Conservation (phyloP, 2,113 vertebrate species). For the Erythrolamprus reginae region DNA sequence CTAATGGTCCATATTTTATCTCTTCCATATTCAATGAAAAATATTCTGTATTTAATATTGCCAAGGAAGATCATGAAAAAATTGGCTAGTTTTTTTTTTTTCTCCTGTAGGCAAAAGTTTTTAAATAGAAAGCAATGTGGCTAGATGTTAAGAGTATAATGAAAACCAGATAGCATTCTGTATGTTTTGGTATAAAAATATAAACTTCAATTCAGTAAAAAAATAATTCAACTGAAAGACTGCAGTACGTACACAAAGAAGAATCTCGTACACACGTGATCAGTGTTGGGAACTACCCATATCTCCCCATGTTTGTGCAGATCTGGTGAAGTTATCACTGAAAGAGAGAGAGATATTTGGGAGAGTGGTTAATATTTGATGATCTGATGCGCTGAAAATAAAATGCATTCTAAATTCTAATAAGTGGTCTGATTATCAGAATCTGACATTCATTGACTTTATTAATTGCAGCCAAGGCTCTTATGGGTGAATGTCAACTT, state of each 20-base stretch:
- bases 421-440: neutral
- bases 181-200: neutral
- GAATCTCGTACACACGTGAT: conserved; percentile 89
- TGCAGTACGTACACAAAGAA: conserved; percentile 87
- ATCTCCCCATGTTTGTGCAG: conserved; percentile 91
- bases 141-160: too few relatives aligned
- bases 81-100: too few relatives aligned
- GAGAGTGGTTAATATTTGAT: neutral
- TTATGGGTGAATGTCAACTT: neutral
- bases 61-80: neutral
- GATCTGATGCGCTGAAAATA: neutral
- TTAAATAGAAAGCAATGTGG: too few relatives aligned
- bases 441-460: neutral
- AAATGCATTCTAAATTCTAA: neutral
- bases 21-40: neutral
- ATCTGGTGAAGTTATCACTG: conserved; percentile 87
- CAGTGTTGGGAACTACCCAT: conserved; percentile 89
- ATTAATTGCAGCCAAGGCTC: neutral
- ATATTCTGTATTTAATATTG: neutral
- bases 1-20: neutral
- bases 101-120: too few relatives aligned
- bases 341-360: conserved; percentile 24
- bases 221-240: neutral
- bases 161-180: neutral
- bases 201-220: neutral